phyloP scores from a whole-genome alignment of 2,888 invertebrate species.

The Amiota mariae region DNA sequence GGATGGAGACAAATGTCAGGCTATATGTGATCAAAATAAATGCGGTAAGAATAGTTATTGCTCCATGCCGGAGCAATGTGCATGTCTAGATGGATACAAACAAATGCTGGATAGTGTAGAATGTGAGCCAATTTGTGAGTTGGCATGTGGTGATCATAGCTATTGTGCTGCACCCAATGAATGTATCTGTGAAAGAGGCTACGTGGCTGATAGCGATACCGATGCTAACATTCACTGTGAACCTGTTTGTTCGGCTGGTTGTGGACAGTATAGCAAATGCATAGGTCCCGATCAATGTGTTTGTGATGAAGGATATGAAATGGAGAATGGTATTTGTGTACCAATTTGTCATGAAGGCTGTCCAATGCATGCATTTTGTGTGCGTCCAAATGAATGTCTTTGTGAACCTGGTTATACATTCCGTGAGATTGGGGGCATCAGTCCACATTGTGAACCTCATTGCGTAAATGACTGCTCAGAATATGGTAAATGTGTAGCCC shows the following conservation, averaged over 20 bases:
- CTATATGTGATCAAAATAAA: neutral
- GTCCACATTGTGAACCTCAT: constrained; percentile 49
- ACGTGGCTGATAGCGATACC: neutral
- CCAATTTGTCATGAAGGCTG: constrained; percentile 46
- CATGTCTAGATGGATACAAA: constrained; percentile 51
- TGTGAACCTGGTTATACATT: constrained; percentile 49
- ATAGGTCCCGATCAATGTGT: constrained; percentile 26
- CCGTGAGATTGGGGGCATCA: neutral
- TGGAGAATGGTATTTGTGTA: constrained; percentile 25
- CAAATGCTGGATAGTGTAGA: neutral
- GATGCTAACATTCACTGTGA: neutral
- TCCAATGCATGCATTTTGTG: constrained; percentile 47
- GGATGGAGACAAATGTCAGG: constrained; percentile 11
- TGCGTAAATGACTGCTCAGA: constrained; percentile 54
- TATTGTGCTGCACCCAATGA: constrained; percentile 45
- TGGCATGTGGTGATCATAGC: constrained; percentile 30
- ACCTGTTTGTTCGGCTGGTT: neutral
- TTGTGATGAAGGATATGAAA: constrained; percentile 35
- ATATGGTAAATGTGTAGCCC: constrained; percentile 59
- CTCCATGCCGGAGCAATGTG: constrained; percentile 56
- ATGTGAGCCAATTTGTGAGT: constrained; percentile 43
- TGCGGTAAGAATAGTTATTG: constrained; percentile 41
- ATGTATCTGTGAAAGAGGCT: constrained; percentile 46
- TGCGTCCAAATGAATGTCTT: constrained; percentile 43
- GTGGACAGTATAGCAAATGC: constrained; percentile 27